These are phyloP conservation scores for Trissolcus basalis DNA, from an alignment of 1,140 invertebrate species.

Conservation along the genomic window DNA sequence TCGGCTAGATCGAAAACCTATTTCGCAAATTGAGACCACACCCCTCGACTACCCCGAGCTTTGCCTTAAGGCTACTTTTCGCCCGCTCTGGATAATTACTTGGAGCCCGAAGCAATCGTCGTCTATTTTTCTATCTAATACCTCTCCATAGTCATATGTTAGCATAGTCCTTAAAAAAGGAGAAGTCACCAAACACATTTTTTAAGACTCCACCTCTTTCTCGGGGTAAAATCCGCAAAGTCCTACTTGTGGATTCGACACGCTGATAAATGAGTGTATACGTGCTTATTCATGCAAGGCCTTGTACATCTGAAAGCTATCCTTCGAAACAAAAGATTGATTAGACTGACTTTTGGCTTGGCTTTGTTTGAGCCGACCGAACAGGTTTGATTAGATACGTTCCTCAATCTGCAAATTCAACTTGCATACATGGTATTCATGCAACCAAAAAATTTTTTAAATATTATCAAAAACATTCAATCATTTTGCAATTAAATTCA, in stretches of 20 bases:
- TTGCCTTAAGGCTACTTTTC: constrained; percentile 59
- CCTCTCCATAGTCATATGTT: constrained; percentile 10
- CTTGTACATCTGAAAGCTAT: constrained; percentile 35
- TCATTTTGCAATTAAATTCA: too few relatives aligned
- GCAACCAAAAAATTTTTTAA: too few relatives aligned
- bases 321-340: constrained; percentile 57
- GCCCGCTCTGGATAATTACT: constrained; percentile 64
- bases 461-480: too few relatives aligned
- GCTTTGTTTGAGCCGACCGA: constrained; percentile 36
- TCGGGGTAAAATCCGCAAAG: constrained; percentile 13
- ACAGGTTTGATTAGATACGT: constrained; percentile 42
- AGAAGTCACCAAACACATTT: constrained; percentile 23
- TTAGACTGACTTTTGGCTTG: constrained; percentile 49
- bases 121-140: constrained; percentile 24
- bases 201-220: constrained; percentile 25
- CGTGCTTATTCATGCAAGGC: constrained; percentile 54
- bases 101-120: constrained; percentile 16
- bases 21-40: constrained; percentile 71
- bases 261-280: constrained; percentile 45
- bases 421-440: background rate
- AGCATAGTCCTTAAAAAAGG: constrained; percentile 10
- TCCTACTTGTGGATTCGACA: constrained; percentile 39
- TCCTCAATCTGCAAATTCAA: constrained; percentile 5
- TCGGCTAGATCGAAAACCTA: constrained; percentile 51
- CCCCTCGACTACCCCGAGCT: constrained; percentile 59